phyloP scores from a whole-genome alignment of 2,888 invertebrate species.

The Ommatoiulus sabulosus region DNA sequence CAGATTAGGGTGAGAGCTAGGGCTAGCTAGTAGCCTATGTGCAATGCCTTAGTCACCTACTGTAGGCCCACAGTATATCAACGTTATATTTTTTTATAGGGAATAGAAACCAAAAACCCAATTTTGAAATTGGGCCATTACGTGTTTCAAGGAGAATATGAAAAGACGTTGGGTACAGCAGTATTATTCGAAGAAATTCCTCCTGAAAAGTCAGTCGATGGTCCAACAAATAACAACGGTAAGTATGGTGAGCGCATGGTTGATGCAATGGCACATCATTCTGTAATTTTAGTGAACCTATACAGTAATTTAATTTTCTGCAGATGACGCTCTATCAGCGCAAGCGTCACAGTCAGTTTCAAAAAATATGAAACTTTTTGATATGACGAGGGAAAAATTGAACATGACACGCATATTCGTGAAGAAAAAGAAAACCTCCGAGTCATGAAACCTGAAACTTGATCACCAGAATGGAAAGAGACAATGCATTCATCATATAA shows the following conservation, averaged over 20 bases:
- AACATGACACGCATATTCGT: slow-evolving; percentile 57
- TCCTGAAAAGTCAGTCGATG: neutral
- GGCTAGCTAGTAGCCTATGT: too few species aligned
- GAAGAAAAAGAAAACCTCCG: slow-evolving; percentile 49
- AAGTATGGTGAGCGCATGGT: neutral
- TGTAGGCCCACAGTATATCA: too few species aligned
- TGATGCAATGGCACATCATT: too few species aligned
- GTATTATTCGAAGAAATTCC: slow-evolving; percentile 57
- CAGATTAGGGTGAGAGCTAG: too few species aligned
- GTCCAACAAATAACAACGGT: neutral
- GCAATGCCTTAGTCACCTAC: too few species aligned
- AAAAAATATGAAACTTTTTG: slow-evolving; percentile 50
- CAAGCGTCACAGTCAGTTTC: neutral
- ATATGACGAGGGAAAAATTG: slow-evolving; percentile 55
- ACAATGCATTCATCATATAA: neutral
- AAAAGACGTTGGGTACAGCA: slow-evolving; percentile 54
- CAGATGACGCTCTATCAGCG: neutral
- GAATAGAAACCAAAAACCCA: slow-evolving; percentile 56
- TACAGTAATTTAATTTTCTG: neutral
- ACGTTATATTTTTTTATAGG: slow-evolving; percentile 54
- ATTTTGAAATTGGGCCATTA: slow-evolving; percentile 58
- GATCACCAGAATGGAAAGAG: neutral
- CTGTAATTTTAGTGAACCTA: neutral
- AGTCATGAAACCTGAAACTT: too few species aligned
- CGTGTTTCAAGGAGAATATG: slow-evolving; percentile 58